These are phyloP conservation scores for Entomyzon cyanotis DNA, from an alignment of 2,113 vertebrate genomes.

Conservation along the genomic window DNA sequence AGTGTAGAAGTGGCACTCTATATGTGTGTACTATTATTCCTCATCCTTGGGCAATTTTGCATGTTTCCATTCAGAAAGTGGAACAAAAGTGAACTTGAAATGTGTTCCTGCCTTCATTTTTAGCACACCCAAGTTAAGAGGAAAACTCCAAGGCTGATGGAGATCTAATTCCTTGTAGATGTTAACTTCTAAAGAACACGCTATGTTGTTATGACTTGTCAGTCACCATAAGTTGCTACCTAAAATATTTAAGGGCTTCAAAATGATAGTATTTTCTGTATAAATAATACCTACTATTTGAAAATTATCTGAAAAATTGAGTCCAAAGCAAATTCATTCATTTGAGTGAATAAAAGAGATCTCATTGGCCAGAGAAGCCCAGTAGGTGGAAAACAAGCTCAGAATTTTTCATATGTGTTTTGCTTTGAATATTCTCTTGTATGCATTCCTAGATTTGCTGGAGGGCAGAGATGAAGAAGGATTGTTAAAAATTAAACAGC, in stretches of 20 bases:
- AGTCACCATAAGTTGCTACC: not conserved
- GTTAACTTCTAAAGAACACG: not conserved
- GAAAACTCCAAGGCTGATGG: not conserved
- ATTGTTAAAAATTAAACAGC: slow-evolving; percentile 12
- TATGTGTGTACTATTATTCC: not conserved
- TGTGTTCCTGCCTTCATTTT: not conserved
- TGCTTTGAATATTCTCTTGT: not conserved
- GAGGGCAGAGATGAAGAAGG: not conserved
- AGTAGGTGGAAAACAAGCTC: not conserved
- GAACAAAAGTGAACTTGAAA: not conserved
- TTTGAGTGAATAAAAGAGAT: not conserved
- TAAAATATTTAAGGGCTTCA: not conserved
- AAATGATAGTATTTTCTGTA: not conserved
- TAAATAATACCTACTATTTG: not conserved
- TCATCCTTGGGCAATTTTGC: not conserved
- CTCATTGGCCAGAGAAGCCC: not conserved
- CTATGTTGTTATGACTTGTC: not conserved
- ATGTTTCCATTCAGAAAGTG: not conserved
- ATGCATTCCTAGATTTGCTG: not conserved
- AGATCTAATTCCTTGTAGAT: not conserved
- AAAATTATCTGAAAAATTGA: not conserved
- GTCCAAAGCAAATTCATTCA: not conserved
- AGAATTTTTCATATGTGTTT: not conserved
- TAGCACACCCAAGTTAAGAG: not conserved
- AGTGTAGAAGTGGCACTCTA: not conserved